Evolutionary conservation across 35 echinoderm and acorn worm species (phyloP), one percentile per base, ranked within the genome.

Genomic region (Chiridota heheva): DNA sequence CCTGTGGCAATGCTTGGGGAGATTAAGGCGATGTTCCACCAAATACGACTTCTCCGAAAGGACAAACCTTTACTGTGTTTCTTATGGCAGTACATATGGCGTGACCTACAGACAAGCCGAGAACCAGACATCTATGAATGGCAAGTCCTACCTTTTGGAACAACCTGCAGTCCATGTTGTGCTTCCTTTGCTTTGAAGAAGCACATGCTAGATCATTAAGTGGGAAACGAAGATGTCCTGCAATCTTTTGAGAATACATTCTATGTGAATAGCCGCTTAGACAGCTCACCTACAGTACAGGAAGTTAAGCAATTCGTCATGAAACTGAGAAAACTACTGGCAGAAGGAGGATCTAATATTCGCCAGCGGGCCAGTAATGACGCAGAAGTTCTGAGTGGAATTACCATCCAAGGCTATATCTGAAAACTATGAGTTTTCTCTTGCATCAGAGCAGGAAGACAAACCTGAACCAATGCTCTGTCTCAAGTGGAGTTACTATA

Each of bases 241-340:
- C 1, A 27, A 28, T 25, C 73, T 7, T 17, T 77, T 1, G 5
- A 57, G 39, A 33, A 77, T 8, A 37, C 33, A 7, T 61, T 78
- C 25, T 78, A 78, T 40, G 75, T 78, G 17, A 56, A 78, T 37
- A 78, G 61, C 47, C 59, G 73, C 53, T 46, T 59, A 5, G 16
- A 77, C 53, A 58, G 55, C 42, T 37, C 61, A 41, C 49, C 18
- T n/a, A 58, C 56, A 0, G 18, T 22, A 0, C 20, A 18, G 1
- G 49, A 60, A 22, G 75, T 56, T 5, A 31, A 10, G 46, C 46
- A 51, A 24, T 31, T 60, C 3, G 35, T 74, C 22, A 20, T 8
- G 29, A 47, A 74, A 15, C 42, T 51, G 3, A 16, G 44, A 4
- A 51, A 31, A 6, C 32, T 74, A 26, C 33, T 74, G 0, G 46